Evolutionary conservation across 2,113 vertebrate genomes (phyloP).

Genomic region (Synodontis membranacea): DNA sequence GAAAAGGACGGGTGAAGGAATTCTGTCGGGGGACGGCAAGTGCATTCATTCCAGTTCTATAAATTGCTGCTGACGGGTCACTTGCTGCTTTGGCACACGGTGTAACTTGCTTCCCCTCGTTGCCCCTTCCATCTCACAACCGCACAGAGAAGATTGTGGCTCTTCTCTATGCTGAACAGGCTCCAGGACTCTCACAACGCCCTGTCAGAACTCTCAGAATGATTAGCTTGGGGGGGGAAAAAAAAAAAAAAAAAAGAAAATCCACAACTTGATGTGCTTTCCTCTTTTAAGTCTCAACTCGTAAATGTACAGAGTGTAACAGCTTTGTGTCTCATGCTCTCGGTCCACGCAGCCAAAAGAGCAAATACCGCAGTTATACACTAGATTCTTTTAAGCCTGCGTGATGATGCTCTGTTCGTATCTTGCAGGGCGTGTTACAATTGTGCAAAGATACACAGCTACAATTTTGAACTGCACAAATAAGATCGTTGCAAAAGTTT

Average conservation of each 20-base stretch:
- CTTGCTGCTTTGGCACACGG: slow-evolving; percentile 68
- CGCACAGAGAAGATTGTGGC: slow-evolving; percentile 57
- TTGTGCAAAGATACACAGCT: neutral
- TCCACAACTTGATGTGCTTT: neutral
- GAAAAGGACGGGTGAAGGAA: slow-evolving; percentile 55
- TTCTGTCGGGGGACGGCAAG: slow-evolving; percentile 63
- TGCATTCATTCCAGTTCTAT: slow-evolving; percentile 70
- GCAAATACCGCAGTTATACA: neutral
- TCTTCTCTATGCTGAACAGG: slow-evolving; percentile 57
- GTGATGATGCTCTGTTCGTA: neutral
- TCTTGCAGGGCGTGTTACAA: neutral
- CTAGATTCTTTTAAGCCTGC: neutral
- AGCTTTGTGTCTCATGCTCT: neutral
- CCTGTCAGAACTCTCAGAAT: neutral
- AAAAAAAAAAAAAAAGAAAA: neutral
- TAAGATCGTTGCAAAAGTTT: neutral
- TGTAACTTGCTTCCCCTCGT: slow-evolving; percentile 57
- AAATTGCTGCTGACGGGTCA: slow-evolving; percentile 75
- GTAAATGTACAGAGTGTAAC: neutral
- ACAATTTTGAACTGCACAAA: neutral
- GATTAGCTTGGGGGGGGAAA: too few species aligned
- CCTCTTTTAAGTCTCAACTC: neutral
- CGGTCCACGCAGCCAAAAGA: neutral
- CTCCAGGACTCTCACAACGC: slow-evolving; percentile 26
- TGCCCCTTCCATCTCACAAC: slow-evolving; percentile 32